Base-by-base conservation (phyloP, 2,797 vertebrate genomes). In the Tauraco hartlaubi region DNA sequence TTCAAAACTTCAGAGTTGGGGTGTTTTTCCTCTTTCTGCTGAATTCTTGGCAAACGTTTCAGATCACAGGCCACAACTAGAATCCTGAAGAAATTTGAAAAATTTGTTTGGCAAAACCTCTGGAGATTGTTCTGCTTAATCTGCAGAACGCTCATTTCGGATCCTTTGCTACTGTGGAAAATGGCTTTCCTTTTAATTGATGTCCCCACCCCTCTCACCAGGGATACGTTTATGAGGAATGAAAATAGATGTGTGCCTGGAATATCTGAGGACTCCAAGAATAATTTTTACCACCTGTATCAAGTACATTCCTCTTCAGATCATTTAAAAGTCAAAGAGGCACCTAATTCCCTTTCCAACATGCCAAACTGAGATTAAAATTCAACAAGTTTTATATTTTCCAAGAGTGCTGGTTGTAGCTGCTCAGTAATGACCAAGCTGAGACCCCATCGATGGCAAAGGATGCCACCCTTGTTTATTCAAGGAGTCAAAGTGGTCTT, bases 1-100 rank as follows among this genome's bases (percentile, higher is more conserved):
- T 59, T 94, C 90, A 96, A 67, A 94, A 82, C 90, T 91, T 86
- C 79, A 64, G 88, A 76, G 73, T 39, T 71, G 67, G 90, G 73
- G 83, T 66, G 63, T 81, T 95, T 92, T 94, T 94, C 73, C 90
- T 91, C 44, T 76, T 95, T 81, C 74, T 90, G 62, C 66, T 66
- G 90, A 94, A 88, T 92, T 95, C 88, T 88, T 96, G 96, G 93
- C 94, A 95, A 90, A 33, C 3, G 37, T 86, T 61, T 84, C 71
- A 52, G 62, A 96, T 96, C 92, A 28, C 85, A 95, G 92, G 88
- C 91, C 90, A 88, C 15, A 26, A 86, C 82, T 92, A 90, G 88
- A 95, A 94, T 90, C 79, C 92, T 79, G 55, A 59, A 94, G 82
- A 91, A 94, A 94, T 92, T 41, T 74, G 92, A 96, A 96, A 94